Base-by-base conservation (phyloP, 1,140 invertebrate genomes). In the Drosophila saltans region DNA sequence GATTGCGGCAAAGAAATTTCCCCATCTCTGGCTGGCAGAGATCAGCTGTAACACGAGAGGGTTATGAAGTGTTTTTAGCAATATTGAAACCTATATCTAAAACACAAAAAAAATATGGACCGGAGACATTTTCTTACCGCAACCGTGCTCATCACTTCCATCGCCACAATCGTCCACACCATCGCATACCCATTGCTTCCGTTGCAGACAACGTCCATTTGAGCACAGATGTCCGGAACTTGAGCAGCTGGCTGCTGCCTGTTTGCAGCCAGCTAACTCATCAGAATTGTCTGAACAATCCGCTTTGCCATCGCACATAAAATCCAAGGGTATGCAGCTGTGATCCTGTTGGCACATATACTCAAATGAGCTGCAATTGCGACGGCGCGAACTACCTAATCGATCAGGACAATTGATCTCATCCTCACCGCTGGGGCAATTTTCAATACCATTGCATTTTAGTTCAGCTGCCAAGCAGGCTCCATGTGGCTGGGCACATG, bases 271-370 rank as follows among this genome's bases (percentile, higher is more conserved):
- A 0, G 69, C 74, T 2, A 92, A 90, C 91, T 97, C 96, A 92
- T 98, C 98, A 2, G 95, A 95, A 2, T 93, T 94, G 92, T 97
- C 96, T 0, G 94, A 93, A 92, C 98, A 99, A 82, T 99, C 96
- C 3, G 84, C 39, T 0, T 93, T 92, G 1, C 95, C 94, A 84
- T 98, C 95, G 89, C 97, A 98, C 71, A 97, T 95, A 36, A 94
- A 88, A 1, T 92, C 78, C 0, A 92, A 66, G 0, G 94, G 93
- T 30, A 98, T 93, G 82, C 97, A 98, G 4, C 93, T 93, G 21
- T 93, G 93, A 72, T 94, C 93, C 41, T 71, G 56, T 24, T 93
- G 89, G 59, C 95, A 96, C 33, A 93, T 93, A 71, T 94, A 95
- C 57, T 94, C 91, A 1, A 88, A 76, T 2, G 93, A 80, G 10